These are phyloP conservation scores for Sigmodon hispidus DNA, from an alignment of 2,113 vertebrate species.

Conservation along the genomic window DNA sequence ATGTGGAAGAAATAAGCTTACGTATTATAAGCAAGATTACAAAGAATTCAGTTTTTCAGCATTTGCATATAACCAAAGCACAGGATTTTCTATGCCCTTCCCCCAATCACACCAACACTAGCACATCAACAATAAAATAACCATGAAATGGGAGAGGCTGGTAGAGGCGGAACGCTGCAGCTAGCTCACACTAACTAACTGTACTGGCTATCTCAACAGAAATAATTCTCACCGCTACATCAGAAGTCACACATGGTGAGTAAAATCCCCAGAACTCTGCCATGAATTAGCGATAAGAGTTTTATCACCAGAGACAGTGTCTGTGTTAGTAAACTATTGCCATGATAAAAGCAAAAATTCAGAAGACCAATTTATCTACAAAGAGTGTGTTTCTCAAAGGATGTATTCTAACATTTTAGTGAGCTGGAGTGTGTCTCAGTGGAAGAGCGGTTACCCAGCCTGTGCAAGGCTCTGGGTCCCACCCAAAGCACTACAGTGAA, in stretches of 20 bases:
- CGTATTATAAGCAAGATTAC: not conserved
- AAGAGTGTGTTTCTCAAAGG: not conserved
- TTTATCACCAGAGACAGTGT: not conserved
- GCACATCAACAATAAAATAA: constrained; percentile 7
- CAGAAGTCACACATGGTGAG: constrained; percentile 44
- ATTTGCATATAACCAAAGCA: not conserved
- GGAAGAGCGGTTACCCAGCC: not conserved
- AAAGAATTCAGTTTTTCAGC: not conserved
- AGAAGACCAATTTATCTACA: constrained; percentile 34
- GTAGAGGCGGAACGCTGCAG: not conserved
- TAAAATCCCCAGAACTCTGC: constrained; percentile 49
- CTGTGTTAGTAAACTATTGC: not conserved
- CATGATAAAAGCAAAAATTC: constrained; percentile 16
- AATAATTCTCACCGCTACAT: constrained; percentile 49
- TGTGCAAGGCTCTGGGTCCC: not conserved
- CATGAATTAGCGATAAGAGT: not conserved
- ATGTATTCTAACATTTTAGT: not conserved
- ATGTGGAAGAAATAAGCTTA: not conserved
- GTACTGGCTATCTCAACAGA: constrained; percentile 64
- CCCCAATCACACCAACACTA: not conserved
- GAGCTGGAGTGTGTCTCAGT: not conserved
- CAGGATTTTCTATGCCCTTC: constrained; percentile 1
- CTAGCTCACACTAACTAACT: constrained; percentile 27
- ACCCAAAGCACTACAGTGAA: not conserved
- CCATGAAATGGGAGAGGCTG: not conserved